Conservation (phyloP, 2,888 invertebrate genomes). For the Conistra vaccinii region DNA sequence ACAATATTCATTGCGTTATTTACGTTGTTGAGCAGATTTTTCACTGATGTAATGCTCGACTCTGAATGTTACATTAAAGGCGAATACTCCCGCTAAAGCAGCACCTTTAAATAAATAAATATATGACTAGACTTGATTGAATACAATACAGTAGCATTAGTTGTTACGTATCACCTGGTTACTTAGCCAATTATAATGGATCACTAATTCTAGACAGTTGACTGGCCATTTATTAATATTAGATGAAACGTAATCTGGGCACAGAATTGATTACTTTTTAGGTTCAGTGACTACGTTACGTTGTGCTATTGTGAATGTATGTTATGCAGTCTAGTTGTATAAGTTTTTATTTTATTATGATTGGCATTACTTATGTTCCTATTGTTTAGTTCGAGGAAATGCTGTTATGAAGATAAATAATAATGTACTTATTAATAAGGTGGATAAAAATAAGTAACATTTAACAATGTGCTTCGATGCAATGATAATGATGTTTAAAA, state of each 20-base stretch:
- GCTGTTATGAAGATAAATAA: not conserved
- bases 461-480: not conserved
- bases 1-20: too few relatives aligned
- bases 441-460: not conserved
- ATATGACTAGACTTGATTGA: not conserved
- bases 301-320: slow-evolving; percentile 14
- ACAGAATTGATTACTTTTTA: not conserved
- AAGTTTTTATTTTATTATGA: slow-evolving; percentile 19
- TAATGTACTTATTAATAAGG: not conserved
- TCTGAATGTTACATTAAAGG: too few relatives aligned
- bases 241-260: slow-evolving; percentile 7
- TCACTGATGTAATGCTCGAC: too few relatives aligned
- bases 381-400: not conserved
- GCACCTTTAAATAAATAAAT: too few relatives aligned
- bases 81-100: too few relatives aligned
- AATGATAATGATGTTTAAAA: not conserved
- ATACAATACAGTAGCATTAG: slow-evolving; percentile 18
- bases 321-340: not conserved
- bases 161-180: slow-evolving; percentile 20
- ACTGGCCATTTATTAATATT: slow-evolving; percentile 36
- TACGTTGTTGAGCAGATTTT: too few relatives aligned
- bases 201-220: slow-evolving; percentile 16
- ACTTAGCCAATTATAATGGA: slow-evolving; percentile 26
- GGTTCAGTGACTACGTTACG: not conserved
- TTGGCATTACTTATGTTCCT: not conserved